A percentile compares a stretch with the other conserved stretches of the same genome.
Conservation (phyloP, 2,888 invertebrate genomes). For the Eupithecia tripunctaria region DNA sequence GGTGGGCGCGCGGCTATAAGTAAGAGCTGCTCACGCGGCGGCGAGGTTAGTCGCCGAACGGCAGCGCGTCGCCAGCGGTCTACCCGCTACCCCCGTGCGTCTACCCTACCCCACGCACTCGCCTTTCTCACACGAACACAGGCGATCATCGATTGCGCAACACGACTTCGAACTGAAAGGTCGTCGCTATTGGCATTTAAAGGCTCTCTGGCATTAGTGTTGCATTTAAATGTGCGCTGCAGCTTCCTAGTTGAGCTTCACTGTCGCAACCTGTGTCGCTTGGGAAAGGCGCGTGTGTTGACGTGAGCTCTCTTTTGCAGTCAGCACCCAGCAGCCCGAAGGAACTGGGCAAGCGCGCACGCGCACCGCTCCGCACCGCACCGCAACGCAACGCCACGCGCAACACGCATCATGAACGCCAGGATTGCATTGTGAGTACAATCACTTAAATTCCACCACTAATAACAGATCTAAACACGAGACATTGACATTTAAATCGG, state of each 20-base stretch:
- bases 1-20: conserved; percentile 80
- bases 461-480: conserved; percentile 21
- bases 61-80: conserved; percentile 78
- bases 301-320: conserved; percentile 81
- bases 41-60: conserved; percentile 83
- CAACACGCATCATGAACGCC: conserved; percentile 66
- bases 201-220: conserved; percentile 83
- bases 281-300: conserved; percentile 82
- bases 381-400: conserved; percentile 48
- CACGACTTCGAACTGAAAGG: conserved; percentile 77
- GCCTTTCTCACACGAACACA: conserved; percentile 80
- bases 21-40: conserved; percentile 78
- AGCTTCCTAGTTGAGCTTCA: conserved; percentile 82
- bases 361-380: conserved; percentile 46
- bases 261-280: conserved; percentile 80
- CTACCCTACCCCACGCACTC: conserved; percentile 65
- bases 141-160: conserved; percentile 82
- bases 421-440: conserved; percentile 78
- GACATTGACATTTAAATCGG: conserved; percentile 30
- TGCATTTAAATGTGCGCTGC: conserved; percentile 82
- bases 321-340: conserved; percentile 62
- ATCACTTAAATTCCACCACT: conserved; percentile 19
- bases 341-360: conserved; percentile 63
- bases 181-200: conserved; percentile 83
- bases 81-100: conserved; percentile 70